phyloP scores from a whole-genome alignment of 2,888 invertebrate species.

The Brachypalpus laphriformis region DNA sequence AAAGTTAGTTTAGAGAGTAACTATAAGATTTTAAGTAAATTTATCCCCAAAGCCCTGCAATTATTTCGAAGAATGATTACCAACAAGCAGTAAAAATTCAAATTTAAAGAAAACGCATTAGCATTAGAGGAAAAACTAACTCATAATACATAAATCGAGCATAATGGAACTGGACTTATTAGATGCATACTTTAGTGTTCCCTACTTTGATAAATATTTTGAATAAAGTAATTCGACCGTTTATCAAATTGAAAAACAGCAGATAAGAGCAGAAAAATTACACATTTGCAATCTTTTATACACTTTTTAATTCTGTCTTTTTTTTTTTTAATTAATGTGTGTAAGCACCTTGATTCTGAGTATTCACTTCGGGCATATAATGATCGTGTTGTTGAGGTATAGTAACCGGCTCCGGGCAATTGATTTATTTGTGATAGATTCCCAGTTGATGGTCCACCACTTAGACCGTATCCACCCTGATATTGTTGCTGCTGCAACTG shows the following conservation, averaged over 20 bases:
- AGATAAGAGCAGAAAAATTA: constrained; percentile 10
- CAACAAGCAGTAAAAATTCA: neutral
- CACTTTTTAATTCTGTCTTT: neutral
- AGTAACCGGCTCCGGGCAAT: constrained; percentile 67
- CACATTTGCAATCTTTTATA: neutral
- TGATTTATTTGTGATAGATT: constrained; percentile 77
- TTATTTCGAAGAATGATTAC: neutral
- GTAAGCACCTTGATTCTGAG: constrained; percentile 80
- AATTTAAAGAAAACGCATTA: constrained; percentile 11
- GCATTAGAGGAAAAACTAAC: constrained; percentile 5
- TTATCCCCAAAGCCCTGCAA: neutral
- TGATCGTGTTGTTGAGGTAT: constrained; percentile 75
- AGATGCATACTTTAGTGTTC: neutral
- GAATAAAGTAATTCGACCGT: neutral
- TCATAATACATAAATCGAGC: constrained; percentile 18
- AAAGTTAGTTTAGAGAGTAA: neutral
- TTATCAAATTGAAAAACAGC: constrained; percentile 21
- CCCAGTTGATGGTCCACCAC: constrained; percentile 76
- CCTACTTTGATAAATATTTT: neutral
- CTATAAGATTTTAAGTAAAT: neutral
- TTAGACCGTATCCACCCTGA: constrained; percentile 63
- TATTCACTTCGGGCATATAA: constrained; percentile 80
- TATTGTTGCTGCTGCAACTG: constrained; percentile 75
- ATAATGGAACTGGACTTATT: constrained; percentile 1
- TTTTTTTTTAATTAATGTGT: constrained; percentile 45